Percentiles rank a stretch among this genome's conserved stretches.
Evolutionary conservation across 2,888 invertebrate genomes (phyloP).

Genomic region (Chrysomela aeneicollis): DNA sequence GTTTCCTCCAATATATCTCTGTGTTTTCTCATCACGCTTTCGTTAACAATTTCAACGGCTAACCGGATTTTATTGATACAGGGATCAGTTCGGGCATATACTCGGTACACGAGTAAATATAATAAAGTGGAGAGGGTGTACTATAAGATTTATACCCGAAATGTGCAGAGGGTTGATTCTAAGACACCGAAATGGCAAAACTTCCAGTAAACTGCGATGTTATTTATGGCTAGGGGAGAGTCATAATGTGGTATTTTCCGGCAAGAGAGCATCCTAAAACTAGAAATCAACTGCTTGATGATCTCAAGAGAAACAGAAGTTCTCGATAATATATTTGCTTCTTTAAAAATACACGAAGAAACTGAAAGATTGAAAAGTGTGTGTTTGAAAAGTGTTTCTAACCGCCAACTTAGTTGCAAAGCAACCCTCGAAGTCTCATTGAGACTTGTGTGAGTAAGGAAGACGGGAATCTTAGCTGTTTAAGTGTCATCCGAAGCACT

Average conservation of each 20-base stretch:
- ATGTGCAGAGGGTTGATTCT: slow-evolving; percentile 26
- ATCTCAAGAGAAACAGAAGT: not conserved
- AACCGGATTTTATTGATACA: slow-evolving; percentile 9
- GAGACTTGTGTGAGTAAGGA: too few relatives aligned
- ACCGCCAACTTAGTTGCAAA: too few relatives aligned
- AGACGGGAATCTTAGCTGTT: too few relatives aligned
- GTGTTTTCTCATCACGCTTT: slow-evolving; percentile 48
- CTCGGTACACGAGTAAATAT: slow-evolving; percentile 29
- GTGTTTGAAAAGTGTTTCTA: too few relatives aligned
- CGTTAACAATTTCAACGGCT: not conserved
- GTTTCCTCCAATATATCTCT: not conserved
- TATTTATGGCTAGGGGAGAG: slow-evolving; percentile 26
- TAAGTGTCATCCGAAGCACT: too few relatives aligned
- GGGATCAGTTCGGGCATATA: slow-evolving; percentile 6
- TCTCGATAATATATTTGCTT: not conserved
- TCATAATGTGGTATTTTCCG: slow-evolving; percentile 14
- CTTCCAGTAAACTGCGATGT: slow-evolving; percentile 31
- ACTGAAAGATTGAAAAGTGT: too few relatives aligned
- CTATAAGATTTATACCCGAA: slow-evolving; percentile 33
- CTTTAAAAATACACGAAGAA: not conserved
- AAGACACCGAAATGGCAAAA: slow-evolving; percentile 31
- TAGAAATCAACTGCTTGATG: slow-evolving; percentile 6
- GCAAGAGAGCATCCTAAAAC: slow-evolving; percentile 1
- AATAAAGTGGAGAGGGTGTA: slow-evolving; percentile 31
- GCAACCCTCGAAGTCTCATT: not conserved